Conservation (phyloP, 2,113 vertebrate species). For the Malaclemys terrapin region DNA sequence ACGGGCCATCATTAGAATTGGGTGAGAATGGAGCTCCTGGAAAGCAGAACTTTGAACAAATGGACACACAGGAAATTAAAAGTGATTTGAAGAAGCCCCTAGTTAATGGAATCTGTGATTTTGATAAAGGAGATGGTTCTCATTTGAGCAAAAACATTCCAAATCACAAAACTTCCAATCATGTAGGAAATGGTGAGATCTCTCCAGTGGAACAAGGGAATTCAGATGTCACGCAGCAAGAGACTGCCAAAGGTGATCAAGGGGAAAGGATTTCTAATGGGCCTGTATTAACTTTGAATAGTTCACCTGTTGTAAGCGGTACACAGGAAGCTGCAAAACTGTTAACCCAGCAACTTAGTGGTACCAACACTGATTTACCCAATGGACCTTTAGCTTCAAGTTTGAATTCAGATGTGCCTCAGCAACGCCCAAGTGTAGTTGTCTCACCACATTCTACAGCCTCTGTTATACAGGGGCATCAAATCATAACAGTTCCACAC, state of each 20-base stretch:
- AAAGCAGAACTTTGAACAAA: constrained; percentile 90
- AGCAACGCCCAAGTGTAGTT: constrained; percentile 91
- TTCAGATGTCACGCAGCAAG: constrained; percentile 90
- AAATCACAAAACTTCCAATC: constrained; percentile 99
- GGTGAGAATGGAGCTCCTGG: constrained; percentile 88
- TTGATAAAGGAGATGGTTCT: constrained; percentile 91
- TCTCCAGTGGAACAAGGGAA: constrained; percentile 88
- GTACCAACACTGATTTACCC: constrained; percentile 88
- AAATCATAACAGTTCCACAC: constrained; percentile 84
- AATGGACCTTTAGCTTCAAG: constrained; percentile 94
- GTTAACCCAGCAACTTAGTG: constrained; percentile 84
- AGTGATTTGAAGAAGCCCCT: constrained; percentile 93
- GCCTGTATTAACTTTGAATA: constrained; percentile 88
- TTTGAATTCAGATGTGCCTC: constrained; percentile 90
- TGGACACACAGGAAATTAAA: constrained; percentile 82
- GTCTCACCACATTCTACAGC: constrained; percentile 86
- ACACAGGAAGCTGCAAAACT: constrained; percentile 81
- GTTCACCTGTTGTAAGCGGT: constrained; percentile 81
- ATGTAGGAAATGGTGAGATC: constrained; percentile 97
- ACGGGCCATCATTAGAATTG: constrained; percentile 90
- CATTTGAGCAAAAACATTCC: constrained; percentile 99
- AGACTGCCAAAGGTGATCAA: constrained; percentile 99
- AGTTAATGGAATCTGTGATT: constrained; percentile 98
- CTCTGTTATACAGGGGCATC: constrained; percentile 88
- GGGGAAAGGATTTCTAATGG: constrained; percentile 95